Conservation (phyloP, 2,888 invertebrate species). For the Cactoblastis cactorum region DNA sequence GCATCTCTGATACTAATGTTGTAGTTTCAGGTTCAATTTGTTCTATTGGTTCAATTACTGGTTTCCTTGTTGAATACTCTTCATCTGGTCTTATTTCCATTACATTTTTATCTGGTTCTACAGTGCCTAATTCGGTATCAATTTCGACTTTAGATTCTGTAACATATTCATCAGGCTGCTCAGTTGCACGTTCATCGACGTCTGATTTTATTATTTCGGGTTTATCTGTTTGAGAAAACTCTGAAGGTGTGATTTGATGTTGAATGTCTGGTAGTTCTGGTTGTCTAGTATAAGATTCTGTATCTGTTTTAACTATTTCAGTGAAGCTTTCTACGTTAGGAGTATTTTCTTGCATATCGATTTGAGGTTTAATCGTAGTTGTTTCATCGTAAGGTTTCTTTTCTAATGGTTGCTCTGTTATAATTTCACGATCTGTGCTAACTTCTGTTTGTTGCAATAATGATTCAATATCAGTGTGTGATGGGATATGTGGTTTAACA, state of each 20-base stretch:
- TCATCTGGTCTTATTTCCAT: conserved; percentile 2
- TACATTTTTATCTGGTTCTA: not conserved
- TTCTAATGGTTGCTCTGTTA: not conserved
- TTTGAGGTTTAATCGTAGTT: not conserved
- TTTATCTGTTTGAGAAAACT: not conserved
- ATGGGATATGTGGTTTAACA: not conserved
- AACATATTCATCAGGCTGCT: conserved; percentile 18
- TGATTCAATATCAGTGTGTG: conserved; percentile 7
- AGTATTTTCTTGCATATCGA: not conserved
- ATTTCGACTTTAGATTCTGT: conserved; percentile 15
- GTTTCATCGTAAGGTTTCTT: not conserved
- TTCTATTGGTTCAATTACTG: conserved; percentile 14
- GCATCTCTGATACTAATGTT: not conserved
- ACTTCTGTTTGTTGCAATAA: conserved; percentile 11
- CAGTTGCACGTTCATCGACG: conserved; percentile 5
- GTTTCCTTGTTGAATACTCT: conserved; percentile 15
- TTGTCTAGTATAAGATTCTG: not conserved
- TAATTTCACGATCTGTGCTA: not conserved
- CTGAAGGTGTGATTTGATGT: not conserved
- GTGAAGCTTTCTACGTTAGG: not conserved
- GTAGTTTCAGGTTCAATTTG: conserved; percentile 16
- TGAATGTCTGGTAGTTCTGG: not conserved
- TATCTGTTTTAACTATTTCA: not conserved
- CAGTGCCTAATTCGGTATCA: not conserved
- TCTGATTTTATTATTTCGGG: conserved; percentile 11